Base-by-base conservation (phyloP, 2,797 vertebrate species). In the Triplophysa yarkandensis region DNA sequence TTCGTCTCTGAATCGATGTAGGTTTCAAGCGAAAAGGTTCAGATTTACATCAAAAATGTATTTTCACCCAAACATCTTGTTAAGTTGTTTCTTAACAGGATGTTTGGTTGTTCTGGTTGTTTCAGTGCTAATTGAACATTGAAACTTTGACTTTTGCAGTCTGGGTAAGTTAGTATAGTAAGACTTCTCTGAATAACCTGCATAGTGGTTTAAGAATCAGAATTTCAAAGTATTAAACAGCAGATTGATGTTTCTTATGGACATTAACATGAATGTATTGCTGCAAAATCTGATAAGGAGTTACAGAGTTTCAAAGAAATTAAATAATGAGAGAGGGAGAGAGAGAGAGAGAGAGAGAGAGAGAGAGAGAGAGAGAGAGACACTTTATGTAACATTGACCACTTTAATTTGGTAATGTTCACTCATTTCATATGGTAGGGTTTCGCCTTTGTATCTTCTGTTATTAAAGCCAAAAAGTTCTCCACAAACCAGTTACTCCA, bases 301-400 rank as follows among this genome's bases (percentile, higher is more conserved):
- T 50, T 48, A 36, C 61, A 71, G 60, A 50, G 57, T 68, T 68
- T 70, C 6, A 43, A 68, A 67, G 67, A 74, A 74, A 54, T 68
- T 23, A 74, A 54, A 2, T 67, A 54, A 54, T 61, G 36, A 76
- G 76, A 58, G 76, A 43, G 41, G 17, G 5, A 52, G 57, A 71
- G 39, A 19, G 30, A 50, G 70, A 63, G 65, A 57, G 36, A 61
- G 39, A 32, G 3, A 30, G 36, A 54, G 48, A 34, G 57, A 71
- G 39, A 19, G 30, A 50, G 70, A 63, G 65, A 57, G 36, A 61
- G 39, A 32, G 3, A 30, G 36, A 54, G 48, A 74, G 28, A 36
- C 4, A 1, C 34, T 73, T 71, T 65, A 65, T 55, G 19, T 65
- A 73, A 65, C 54, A 65, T 55, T 1, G 21, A 41, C 7, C 36